Evolutionary conservation across 2,888 invertebrate genomes (phyloP).

Genomic region (Macaria notata): DNA sequence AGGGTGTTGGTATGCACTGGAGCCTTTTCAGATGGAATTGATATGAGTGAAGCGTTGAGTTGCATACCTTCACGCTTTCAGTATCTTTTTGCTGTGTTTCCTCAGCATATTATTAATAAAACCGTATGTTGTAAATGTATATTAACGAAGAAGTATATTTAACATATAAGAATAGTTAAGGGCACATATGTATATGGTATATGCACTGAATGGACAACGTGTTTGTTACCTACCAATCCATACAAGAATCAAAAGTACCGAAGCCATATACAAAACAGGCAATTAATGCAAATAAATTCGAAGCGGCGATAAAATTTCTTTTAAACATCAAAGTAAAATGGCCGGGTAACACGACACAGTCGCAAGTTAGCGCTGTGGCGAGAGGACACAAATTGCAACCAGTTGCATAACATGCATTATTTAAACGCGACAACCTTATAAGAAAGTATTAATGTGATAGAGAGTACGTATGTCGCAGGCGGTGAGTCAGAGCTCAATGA

Average conservation of each 20-base stretch:
- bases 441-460: constrained; percentile 79
- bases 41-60: constrained; percentile 56
- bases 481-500: constrained; percentile 74
- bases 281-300: constrained; percentile 10
- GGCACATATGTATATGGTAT: too few relatives aligned
- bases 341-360: constrained; percentile 33
- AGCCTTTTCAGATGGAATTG: constrained; percentile 62
- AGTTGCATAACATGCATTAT: constrained; percentile 80
- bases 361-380: constrained; percentile 48
- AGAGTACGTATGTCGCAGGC: constrained; percentile 67
- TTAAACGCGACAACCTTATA: constrained; percentile 77
- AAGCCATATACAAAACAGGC: not conserved
- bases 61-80: constrained; percentile 66
- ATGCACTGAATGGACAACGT: too few relatives aligned
- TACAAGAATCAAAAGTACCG: too few relatives aligned
- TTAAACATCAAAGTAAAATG: constrained; percentile 13
- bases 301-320: constrained; percentile 3
- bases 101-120: too few relatives aligned
- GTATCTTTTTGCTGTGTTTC: constrained; percentile 25
- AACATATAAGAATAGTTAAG: too few relatives aligned
- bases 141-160: too few relatives aligned
- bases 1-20: constrained; percentile 58
- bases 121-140: too few relatives aligned
- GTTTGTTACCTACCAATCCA: too few relatives aligned
- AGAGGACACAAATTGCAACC: constrained; percentile 71